Conservation (phyloP, 2,888 invertebrate species). For the Pseudoips prasinana region DNA sequence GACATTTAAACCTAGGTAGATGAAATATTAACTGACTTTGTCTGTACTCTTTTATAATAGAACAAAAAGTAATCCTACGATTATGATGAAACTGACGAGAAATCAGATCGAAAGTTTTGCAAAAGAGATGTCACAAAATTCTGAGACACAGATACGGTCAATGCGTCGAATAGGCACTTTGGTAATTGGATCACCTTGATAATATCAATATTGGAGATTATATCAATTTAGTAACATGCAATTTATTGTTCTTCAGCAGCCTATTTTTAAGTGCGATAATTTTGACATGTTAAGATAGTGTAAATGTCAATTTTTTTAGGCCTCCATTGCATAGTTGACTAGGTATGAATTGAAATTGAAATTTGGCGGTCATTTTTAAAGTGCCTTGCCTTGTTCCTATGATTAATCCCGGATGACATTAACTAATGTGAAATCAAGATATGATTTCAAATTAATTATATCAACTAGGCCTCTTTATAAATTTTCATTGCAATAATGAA, state of each 20-base stretch:
- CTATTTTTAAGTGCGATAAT: constrained; percentile 22
- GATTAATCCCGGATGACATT: too few species aligned
- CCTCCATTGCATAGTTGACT: neutral
- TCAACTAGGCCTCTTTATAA: too few species aligned
- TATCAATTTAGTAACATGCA: constrained; percentile 20
- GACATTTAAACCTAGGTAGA: too few species aligned
- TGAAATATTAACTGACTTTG: too few species aligned
- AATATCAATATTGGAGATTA: constrained; percentile 19
- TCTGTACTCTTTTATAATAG: too few species aligned
- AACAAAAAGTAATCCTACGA: too few species aligned
- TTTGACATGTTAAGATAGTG: constrained; percentile 15
- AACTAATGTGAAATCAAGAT: too few species aligned
- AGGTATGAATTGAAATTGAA: neutral
- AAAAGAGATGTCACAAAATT: constrained; percentile 41
- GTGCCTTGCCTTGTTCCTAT: too few species aligned
- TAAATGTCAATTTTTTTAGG: constrained; percentile 11
- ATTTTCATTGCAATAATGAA: too few species aligned
- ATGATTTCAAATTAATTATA: too few species aligned
- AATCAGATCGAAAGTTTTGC: constrained; percentile 12
- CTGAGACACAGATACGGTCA: constrained; percentile 38
- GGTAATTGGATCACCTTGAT: constrained; percentile 5
- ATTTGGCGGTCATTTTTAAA: neutral
- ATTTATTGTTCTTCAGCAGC: constrained; percentile 20
- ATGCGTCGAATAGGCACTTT: constrained; percentile 33
- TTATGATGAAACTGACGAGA: too few species aligned